Base-by-base conservation (phyloP, 1,140 invertebrate species). In the Aricia agestis region DNA sequence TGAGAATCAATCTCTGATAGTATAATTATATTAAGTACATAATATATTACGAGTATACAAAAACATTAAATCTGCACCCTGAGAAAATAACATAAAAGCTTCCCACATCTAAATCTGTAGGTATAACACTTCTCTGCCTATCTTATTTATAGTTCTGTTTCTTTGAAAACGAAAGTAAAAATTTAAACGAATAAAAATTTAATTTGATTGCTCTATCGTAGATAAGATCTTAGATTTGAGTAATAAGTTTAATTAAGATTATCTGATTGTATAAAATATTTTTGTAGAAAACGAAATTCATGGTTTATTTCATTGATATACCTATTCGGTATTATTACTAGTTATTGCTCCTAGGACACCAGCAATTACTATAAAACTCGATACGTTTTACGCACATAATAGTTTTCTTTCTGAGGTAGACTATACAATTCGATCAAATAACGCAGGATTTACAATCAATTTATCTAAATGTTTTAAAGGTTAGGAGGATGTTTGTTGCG, bases 91-190 rank as follows among this genome's bases (percentile, higher is more conserved):
- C 25, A 2, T 25, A 25, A 71, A 31, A 71, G 61, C 9, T 36
- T 7, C 2, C 32, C 5, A 25, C 18, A 66, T 7, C 13, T 18
- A 41, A 36, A 9, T 52, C 10, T 52, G 45, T 52, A 52, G 45
- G 45, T 13, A 52, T 52, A 52, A 52, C 13, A 52, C 45, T 52
- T 52, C 7, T 52, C 45, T 52, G 10, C 9, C 13, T 13, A 52
- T 36, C 36, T 36, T 36, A 71, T 70, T n/a, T 59, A 69, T 71
- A 66, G 68, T 71, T 74, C 25, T 74, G 31, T 59, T 61, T 36
- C 63, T 31, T 66, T 66, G 63, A 25, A 66, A 31, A 66, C 63
- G 32, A 66, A 66, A 31, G 42, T 52, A 52, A 25, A 13, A 52
- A 52, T 13, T 52, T 52, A 52, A 52, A n/a, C n/a, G n/a, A n/a